A percentile compares a stretch with the other conserved stretches of the same genome.
phyloP scores from a whole-genome alignment of 1,140 invertebrate genomes.

The Calephelis nemesis region DNA sequence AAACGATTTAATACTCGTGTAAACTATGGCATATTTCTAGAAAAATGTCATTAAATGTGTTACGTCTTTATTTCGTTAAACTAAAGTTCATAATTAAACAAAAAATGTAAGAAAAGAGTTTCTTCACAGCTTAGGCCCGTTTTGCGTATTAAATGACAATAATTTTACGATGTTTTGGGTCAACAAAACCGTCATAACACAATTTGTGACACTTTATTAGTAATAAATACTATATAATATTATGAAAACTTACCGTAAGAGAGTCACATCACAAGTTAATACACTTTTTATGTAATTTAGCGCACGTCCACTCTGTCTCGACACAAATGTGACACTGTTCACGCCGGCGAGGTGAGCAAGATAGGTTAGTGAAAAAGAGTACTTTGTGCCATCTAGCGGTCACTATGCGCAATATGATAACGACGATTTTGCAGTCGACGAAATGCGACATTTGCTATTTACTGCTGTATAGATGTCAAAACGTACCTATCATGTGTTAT shows the following conservation, averaged over 20 bases:
- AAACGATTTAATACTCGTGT: no score
- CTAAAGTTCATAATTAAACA: background rate
- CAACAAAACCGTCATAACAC: slow-evolving; percentile 2
- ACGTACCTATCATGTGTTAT: slow-evolving; percentile 1
- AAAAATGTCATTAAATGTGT: background rate
- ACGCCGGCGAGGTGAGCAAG: background rate
- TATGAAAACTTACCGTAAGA: background rate
- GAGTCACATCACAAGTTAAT: background rate
- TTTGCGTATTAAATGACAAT: background rate
- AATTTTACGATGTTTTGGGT: slow-evolving; percentile 2
- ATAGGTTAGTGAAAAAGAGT: slow-evolving; percentile 3
- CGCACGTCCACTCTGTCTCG: background rate
- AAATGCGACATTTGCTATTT: background rate
- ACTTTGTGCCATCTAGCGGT: slow-evolving; percentile 2
- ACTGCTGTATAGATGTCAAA: background rate
- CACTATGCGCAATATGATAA: background rate
- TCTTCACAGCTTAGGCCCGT: background rate
- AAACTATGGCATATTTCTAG: background rate
- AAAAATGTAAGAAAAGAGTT: background rate
- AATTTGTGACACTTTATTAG: background rate
- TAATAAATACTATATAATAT: background rate
- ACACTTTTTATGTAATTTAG: background rate
- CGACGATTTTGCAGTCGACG: background rate
- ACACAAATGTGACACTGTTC: slow-evolving; percentile 3
- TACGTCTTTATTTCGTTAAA: background rate